Conservation (phyloP, 2,113 vertebrate species). For the Theristicus caerulescens region DNA sequence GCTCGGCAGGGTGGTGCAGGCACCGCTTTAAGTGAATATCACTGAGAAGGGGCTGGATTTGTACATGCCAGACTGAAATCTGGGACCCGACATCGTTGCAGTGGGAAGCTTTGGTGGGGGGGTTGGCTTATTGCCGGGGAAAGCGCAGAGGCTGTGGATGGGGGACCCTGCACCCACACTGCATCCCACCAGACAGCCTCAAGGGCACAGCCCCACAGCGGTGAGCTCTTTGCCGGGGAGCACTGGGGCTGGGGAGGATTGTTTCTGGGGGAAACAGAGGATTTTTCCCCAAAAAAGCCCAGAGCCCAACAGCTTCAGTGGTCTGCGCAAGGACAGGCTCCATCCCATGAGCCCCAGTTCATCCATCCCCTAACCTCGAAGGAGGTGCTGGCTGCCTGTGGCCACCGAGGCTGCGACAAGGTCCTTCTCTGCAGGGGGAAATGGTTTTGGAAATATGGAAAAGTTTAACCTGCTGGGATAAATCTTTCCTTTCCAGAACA, state of each 20-base stretch:
- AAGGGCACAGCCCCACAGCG: not conserved
- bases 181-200: not conserved
- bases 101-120: not conserved
- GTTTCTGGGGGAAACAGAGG: not conserved
- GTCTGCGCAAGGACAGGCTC: not conserved
- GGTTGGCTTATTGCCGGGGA: not conserved
- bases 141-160: not conserved
- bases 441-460: not conserved
- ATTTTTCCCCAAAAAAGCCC: rapidly evolving
- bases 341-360: not conserved
- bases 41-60: not conserved
- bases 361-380: not conserved
- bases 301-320: not conserved
- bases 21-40: not conserved
- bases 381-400: not conserved
- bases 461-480: not conserved
- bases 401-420: rapidly evolving
- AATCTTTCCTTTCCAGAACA: not conserved
- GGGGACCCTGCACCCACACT: rapidly evolving
- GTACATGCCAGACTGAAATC: rapidly evolving
- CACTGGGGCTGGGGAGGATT: not conserved
- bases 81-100: rapidly evolving
- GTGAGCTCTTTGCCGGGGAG: not conserved
- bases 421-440: not conserved
- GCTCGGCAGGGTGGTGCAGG: not conserved